These are phyloP conservation scores for Agriopis aurantiaria DNA, from an alignment of 2,888 invertebrate species.

Conservation along the genomic window DNA sequence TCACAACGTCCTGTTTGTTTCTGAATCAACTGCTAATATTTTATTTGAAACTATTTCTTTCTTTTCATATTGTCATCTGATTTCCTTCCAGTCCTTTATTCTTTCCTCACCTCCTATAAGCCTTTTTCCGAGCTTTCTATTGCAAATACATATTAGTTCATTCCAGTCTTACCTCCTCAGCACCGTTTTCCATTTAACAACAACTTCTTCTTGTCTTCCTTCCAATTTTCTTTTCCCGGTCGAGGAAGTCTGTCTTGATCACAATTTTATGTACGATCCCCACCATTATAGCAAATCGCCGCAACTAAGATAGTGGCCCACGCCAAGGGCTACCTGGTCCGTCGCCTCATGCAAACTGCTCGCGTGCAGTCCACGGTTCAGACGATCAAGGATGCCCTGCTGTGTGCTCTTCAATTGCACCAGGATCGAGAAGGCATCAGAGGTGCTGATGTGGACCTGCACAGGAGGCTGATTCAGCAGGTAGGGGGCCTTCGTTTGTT, in stretches of 20 bases:
- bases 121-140: too few relatives aligned
- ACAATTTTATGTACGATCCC: slow-evolving; percentile 6
- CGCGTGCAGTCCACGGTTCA: slow-evolving; percentile 92
- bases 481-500: slow-evolving; percentile 53
- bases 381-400: slow-evolving; percentile 92
- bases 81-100: not conserved
- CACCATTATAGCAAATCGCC: slow-evolving; percentile 78
- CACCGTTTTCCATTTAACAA: not conserved
- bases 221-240: not conserved
- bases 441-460: slow-evolving; percentile 90
- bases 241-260: not conserved
- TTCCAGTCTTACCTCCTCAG: not conserved
- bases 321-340: slow-evolving; percentile 92
- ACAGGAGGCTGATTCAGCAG: slow-evolving; percentile 91
- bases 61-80: not conserved
- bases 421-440: slow-evolving; percentile 86
- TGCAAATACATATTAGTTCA: too few relatives aligned
- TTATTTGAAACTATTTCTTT: too few relatives aligned
- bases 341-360: slow-evolving; percentile 93
- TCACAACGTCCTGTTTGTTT: not conserved
- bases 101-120: too few relatives aligned
- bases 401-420: slow-evolving; percentile 92
- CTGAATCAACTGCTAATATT: not conserved
- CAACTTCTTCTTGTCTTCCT: not conserved
- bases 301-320: slow-evolving; percentile 89